These are phyloP conservation scores for Philotrypesis tridentata DNA, from an alignment of 1,140 invertebrate species.

Conservation along the genomic window DNA sequence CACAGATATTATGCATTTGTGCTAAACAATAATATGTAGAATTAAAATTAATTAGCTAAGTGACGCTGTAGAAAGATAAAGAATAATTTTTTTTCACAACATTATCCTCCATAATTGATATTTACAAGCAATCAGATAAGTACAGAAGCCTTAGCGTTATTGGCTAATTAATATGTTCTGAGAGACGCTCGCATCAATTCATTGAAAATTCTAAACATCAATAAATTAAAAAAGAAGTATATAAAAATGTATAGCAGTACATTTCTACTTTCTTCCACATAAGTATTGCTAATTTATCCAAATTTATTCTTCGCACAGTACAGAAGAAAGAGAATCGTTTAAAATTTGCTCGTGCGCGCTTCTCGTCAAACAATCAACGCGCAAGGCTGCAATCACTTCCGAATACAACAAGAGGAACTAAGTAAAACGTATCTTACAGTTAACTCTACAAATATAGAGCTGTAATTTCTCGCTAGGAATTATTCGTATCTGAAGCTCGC, in stretches of 20 bases:
- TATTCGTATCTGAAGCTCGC: slow-evolving; percentile 13
- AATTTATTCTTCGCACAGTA: not conserved
- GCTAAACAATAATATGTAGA: slow-evolving; percentile 17
- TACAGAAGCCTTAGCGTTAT: slow-evolving; percentile 26
- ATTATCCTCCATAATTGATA: slow-evolving; percentile 20
- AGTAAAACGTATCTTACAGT: slow-evolving; percentile 24
- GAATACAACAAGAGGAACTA: slow-evolving; percentile 15
- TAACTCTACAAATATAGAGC: not conserved
- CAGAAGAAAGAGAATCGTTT: not conserved
- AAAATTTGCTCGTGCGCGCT: not conserved
- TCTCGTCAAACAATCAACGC: not conserved
- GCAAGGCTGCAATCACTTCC: not conserved
- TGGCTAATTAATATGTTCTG: not conserved
- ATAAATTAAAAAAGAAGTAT: slow-evolving; percentile 21
- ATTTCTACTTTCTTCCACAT: not conserved
- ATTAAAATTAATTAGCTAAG: not conserved
- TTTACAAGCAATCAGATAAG: slow-evolving; percentile 44
- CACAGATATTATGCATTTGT: slow-evolving; percentile 18
- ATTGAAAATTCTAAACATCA: not conserved
- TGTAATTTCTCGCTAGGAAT: slow-evolving; percentile 5
- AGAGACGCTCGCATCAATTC: slow-evolving; percentile 7
- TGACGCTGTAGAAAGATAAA: not conserved
- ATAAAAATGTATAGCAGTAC: not conserved
- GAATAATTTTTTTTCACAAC: slow-evolving; percentile 11
- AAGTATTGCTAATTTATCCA: not conserved